Evolutionary conservation across 2,113 vertebrate genomes (phyloP), one percentile per base, ranked within the genome.

Genomic region (Paradisaea rubra): DNA sequence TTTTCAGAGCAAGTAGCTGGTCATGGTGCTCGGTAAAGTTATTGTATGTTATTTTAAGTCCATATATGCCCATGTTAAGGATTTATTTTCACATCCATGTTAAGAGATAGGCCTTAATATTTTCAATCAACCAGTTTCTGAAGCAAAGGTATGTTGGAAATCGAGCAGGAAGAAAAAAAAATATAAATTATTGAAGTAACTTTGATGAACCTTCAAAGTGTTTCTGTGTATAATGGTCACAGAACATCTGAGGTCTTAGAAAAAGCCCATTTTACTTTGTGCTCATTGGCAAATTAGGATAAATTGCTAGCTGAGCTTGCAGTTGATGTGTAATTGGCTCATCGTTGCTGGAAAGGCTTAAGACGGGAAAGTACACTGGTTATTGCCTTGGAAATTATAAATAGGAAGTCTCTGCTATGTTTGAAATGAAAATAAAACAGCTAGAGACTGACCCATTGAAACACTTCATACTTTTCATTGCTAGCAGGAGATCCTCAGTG

Each of bases 381-480:
- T 66, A 70, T 78, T 95, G 79, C 72, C 86, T 94, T 83, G 86
- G 79, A 96, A 92, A 68, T 70, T 86, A 69, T 83, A 72, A 52
- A 89, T 52, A 57, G 21, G 54, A 95, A 44, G 21, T 82, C 35
- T 82, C 63, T 54, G 39, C n/a, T 76, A 66, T 60, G 83, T 82
- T 72, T 95, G 76, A 96, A 91, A 61, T 88, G 64, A 73, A 86
- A 52, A 83, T 90, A 90, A 96, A 95, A 69, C 91, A 94, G 89
- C 91, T 50, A 91, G 90, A 95, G 80, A 19, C 45, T 87, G 93
- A 95, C 89, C 86, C 65, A 65, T 45, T 94, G 79, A 93, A 95
- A 69, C 68, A 33, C 37, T 94, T 91, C 50, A 63, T 65, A 60
- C 60, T 74, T 92, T 89, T 70, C 71, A 64, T 70, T 93, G 73